Evolutionary conservation across 2,888 invertebrate genomes (phyloP).

Genomic region (Elmis aenea): DNA sequence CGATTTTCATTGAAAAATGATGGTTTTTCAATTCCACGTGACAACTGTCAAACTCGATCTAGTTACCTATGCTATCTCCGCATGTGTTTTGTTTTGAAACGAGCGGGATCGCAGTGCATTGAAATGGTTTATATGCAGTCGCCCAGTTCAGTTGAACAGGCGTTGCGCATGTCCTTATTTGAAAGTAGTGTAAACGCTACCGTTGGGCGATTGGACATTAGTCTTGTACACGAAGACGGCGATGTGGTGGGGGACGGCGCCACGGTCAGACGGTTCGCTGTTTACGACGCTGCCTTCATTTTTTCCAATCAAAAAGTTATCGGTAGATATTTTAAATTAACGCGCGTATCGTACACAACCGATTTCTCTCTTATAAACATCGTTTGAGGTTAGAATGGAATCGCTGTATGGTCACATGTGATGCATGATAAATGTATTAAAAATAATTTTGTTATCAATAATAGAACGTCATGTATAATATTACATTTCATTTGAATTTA

Average conservation of each 20-base stretch:
- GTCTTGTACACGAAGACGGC: constrained; percentile 42
- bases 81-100: constrained; percentile 51
- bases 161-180: constrained; percentile 10
- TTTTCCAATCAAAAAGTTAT: constrained; percentile 13
- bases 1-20: constrained; percentile 14
- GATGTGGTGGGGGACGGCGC: constrained; percentile 41
- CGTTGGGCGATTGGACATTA: constrained; percentile 42
- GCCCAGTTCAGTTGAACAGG: constrained; percentile 33
- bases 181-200: constrained; percentile 25
- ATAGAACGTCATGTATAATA: too few relatives aligned
- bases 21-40: constrained; percentile 36
- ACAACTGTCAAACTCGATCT: constrained; percentile 48
- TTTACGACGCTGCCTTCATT: constrained; percentile 35
- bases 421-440: too few relatives aligned
- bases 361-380: too few relatives aligned
- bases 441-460: too few relatives aligned
- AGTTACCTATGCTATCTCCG: constrained; percentile 47
- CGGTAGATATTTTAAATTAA: too few relatives aligned
- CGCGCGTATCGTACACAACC: too few relatives aligned
- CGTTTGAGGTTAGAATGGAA: too few relatives aligned
- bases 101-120: constrained; percentile 48
- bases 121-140: constrained; percentile 46
- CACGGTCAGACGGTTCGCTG: constrained; percentile 40
- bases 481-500: too few relatives aligned
- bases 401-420: too few relatives aligned